A percentile compares a stretch with the other conserved stretches of the same genome.
Evolutionary conservation across 2,797 vertebrate species (phyloP).

Genomic region (Arnoldichthys spilopterus): DNA sequence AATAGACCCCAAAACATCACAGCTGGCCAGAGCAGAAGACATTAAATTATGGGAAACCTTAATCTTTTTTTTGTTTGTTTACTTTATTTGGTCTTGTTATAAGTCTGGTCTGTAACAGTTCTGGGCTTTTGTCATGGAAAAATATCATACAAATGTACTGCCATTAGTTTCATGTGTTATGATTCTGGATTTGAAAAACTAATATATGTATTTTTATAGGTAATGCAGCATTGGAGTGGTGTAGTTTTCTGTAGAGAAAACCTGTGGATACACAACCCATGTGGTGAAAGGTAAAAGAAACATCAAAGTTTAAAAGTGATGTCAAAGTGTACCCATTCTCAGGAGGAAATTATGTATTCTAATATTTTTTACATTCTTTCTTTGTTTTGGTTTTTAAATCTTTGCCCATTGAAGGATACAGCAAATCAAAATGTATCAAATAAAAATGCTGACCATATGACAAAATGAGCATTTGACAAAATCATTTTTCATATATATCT

Average conservation of each 20-base stretch:
- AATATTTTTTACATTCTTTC: conserved; percentile 28
- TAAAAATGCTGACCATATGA: background rate
- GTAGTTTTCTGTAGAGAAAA: conserved; percentile 21
- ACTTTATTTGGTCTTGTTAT: background rate
- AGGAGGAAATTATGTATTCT: conserved; percentile 22
- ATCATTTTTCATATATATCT: conserved; percentile 20
- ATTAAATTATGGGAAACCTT: conserved; percentile 9
- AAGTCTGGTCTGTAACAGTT: background rate
- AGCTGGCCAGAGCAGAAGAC: conserved; percentile 12
- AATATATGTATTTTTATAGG: conserved; percentile 41
- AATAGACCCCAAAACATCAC: conserved; percentile 6
- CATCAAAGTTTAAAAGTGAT: background rate
- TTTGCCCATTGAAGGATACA: conserved; percentile 9
- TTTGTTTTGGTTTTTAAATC: conserved; percentile 21
- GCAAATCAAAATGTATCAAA: conserved; percentile 3
- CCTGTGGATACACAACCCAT: background rate
- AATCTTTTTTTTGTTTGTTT: conserved; percentile 15
- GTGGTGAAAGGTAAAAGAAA: conserved; percentile 11
- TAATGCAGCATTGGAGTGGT: conserved; percentile 22
- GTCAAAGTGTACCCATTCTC: conserved; percentile 13
- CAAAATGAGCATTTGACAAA: conserved; percentile 5
- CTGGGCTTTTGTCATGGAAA: background rate
- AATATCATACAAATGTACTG: conserved; percentile 1
- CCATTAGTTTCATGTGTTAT: conserved; percentile 19
- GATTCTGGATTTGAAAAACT: conserved; percentile 18